Conservation (phyloP, 92 coral and sea anemone genomes). For the Umimayanthus kanabou region DNA sequence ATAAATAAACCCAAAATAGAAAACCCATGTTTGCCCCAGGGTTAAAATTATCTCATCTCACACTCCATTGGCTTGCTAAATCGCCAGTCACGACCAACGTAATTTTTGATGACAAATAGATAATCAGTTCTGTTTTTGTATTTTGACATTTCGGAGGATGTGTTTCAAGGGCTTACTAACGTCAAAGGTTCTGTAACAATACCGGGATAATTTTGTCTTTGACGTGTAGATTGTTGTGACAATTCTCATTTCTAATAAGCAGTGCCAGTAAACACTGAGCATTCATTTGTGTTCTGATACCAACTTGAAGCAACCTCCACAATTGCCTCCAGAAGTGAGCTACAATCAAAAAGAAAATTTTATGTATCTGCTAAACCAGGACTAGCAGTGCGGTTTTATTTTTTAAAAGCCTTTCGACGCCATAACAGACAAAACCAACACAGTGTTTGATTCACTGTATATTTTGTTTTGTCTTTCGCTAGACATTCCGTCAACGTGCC, state of each 20-base stretch:
- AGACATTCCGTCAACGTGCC: conserved; percentile 16
- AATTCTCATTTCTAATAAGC: conserved; percentile 20
- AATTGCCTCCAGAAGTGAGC: neutral
- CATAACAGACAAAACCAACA: neutral
- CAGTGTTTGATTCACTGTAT: conserved; percentile 3
- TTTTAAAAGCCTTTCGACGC: neutral
- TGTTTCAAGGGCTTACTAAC: conserved; percentile 30
- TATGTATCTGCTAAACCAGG: neutral
- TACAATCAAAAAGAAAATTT: conserved; percentile 6
- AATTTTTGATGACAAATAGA: conserved; percentile 37
- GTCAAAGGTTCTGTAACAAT: conserved; percentile 27
- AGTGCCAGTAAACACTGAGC: neutral
- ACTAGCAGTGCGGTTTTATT: neutral
- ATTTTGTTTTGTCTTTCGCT: conserved; percentile 11
- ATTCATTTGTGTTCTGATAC: neutral
- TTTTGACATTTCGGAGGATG: conserved; percentile 40
- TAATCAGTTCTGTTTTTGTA: conserved; percentile 7
- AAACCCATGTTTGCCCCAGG: conserved; percentile 23
- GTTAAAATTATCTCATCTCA: conserved; percentile 17
- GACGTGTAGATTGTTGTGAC: conserved; percentile 11
- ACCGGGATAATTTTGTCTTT: conserved; percentile 2
- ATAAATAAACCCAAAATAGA: conserved; percentile 24
- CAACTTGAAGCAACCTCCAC: neutral
- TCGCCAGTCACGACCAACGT: conserved; percentile 31
- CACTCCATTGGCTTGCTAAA: conserved; percentile 6